Percentiles rank a stretch among this genome's conserved stretches.
phyloP scores from a whole-genome alignment of 2,797 vertebrate species.

The Benthosema pterotum region DNA sequence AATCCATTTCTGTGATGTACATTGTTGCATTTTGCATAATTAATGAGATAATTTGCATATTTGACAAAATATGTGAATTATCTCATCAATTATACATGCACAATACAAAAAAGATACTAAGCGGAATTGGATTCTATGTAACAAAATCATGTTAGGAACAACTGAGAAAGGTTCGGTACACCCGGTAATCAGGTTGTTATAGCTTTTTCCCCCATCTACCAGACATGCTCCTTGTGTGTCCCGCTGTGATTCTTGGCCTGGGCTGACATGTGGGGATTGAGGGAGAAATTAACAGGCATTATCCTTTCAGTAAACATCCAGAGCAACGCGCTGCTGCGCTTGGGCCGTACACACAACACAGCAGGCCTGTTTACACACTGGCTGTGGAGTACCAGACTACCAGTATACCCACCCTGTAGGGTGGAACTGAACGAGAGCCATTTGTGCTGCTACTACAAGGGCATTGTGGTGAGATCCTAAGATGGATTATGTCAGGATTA shows the following conservation, averaged over 20 bases:
- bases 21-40: no score
- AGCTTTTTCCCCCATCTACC: no score
- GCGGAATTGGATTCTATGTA: no score
- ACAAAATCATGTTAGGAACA: no score
- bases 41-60: no score
- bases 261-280: constrained; percentile 41
- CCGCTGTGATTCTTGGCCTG: constrained; percentile 48
- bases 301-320: constrained; percentile 61
- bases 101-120: no score
- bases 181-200: no score
- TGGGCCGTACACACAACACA: constrained; percentile 32
- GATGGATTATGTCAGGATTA: constrained; percentile 46
- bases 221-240: neutral
- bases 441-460: constrained; percentile 27
- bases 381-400: neutral
- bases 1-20: no score
- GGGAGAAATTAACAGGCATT: constrained; percentile 53
- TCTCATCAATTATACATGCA: no score
- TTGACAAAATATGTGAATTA: no score
- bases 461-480: constrained; percentile 34
- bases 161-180: no score
- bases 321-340: constrained; percentile 27
- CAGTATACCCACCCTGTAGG: no score
- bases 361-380: constrained; percentile 36
- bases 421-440: constrained; percentile 27